Evolutionary conservation across 2,797 vertebrate species (phyloP), one percentile per base, ranked within the genome.

Genomic region (Ctenopoma multispine): DNA sequence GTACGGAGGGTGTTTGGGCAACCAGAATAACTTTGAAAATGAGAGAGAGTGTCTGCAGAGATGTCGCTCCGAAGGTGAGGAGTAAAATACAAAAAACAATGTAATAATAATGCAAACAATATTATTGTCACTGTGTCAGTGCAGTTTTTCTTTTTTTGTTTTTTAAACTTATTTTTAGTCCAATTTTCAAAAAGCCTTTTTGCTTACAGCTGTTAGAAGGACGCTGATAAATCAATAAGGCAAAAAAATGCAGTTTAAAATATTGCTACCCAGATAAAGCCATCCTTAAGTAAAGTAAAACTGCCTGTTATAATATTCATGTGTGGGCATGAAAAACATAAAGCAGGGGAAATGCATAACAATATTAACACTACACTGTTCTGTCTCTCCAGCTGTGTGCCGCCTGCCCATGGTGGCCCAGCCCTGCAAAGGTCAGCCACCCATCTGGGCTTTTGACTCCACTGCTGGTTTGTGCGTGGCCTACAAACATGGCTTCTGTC

Each of bases 31-130:
- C 89, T 99, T 98, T 60, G 0, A 3, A 14, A 90, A 74, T 0
- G 96, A 98, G 86, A 96, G 94, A 80, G 94, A 94, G 4, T 99
- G 97, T 79, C 92, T 99, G 54, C 97, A 99, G 92, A 96, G 95
- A 0, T 99, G 97, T 82, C 93, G 97, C 34, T 97, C 95, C 0
- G 96, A 97, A 78, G 97, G 97, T 99, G 75, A 93, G 92, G 31
- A 56, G 7, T 23, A 18, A 61, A 69, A 63, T 17, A 1, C 1
- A 3, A 29, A 23, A 12, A 1, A 24, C 3, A 15, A 46, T 2
- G 29, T 23, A 20, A 14, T 18, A 23, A 36, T 1, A 18, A 4
- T 12, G 27, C 11, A 14, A 36, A 43, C 0, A 9, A 34, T 5
- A 43, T 31, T 7, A n/a, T n/a, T n/a, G n/a, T n/a, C n/a, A n/a